Conservation (phyloP, 2,888 invertebrate genomes). For the Pammene aurita region DNA sequence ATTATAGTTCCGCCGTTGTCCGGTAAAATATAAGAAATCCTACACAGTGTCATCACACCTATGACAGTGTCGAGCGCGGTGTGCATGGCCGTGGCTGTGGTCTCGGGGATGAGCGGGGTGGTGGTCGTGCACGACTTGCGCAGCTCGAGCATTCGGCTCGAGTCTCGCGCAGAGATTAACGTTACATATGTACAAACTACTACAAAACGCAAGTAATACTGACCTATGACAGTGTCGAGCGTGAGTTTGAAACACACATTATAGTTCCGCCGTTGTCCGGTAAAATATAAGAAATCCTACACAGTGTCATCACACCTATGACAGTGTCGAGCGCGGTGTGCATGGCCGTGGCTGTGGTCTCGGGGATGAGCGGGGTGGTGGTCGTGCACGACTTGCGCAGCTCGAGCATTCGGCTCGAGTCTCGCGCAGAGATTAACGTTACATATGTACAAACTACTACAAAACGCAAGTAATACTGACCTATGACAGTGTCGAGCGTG, state of each 20-base stretch:
- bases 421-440: constrained; percentile 75
- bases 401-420: constrained; percentile 68
- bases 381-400: constrained; percentile 70
- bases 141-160: constrained; percentile 67
- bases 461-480: background rate
- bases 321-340: constrained; percentile 74
- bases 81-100: constrained; percentile 72
- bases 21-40: too few relatives aligned
- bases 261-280: too few relatives aligned
- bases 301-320: too few relatives aligned
- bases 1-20: too few relatives aligned
- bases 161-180: constrained; percentile 69
- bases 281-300: too few relatives aligned
- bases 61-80: too few relatives aligned
- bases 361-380: constrained; percentile 72
- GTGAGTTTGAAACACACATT: too few relatives aligned
- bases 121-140: constrained; percentile 72
- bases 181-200: constrained; percentile 78
- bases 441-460: constrained; percentile 68
- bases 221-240: constrained; percentile 49
- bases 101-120: constrained; percentile 73
- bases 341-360: constrained; percentile 73
- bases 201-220: too few relatives aligned
- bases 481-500: too few relatives aligned
- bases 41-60: too few relatives aligned